phyloP scores from a whole-genome alignment of 2,113 vertebrate genomes.

The Notothenia coriiceps region DNA sequence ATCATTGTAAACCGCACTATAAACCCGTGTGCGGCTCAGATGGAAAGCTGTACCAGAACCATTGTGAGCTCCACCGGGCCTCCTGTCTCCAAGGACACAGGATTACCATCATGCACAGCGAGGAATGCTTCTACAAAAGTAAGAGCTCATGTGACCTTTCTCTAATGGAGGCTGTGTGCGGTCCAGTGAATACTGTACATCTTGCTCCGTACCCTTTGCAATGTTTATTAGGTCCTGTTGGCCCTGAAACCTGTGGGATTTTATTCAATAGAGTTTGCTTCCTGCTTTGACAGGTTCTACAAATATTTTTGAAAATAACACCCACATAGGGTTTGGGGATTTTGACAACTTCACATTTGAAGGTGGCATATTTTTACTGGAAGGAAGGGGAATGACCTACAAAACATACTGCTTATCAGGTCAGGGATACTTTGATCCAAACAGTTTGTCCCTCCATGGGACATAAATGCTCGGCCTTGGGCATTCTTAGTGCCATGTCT shows the following conservation, averaged over 20 bases:
- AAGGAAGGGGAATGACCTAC: constrained; percentile 22
- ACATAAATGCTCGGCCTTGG: background rate
- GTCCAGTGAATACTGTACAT: background rate
- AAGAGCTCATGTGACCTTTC: constrained; percentile 50
- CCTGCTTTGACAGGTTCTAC: background rate
- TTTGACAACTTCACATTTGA: background rate
- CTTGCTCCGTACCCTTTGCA: background rate
- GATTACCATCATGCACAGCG: constrained; percentile 93
- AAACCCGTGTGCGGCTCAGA: constrained; percentile 97
- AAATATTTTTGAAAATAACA: background rate
- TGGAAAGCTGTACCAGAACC: constrained; percentile 94
- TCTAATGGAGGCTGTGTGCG: constrained; percentile 7
- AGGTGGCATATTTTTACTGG: background rate
- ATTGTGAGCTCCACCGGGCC: constrained; percentile 94
- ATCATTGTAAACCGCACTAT: constrained; percentile 90
- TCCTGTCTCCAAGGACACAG: constrained; percentile 91
- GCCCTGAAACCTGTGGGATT: background rate
- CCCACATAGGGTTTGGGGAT: background rate
- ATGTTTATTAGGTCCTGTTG: background rate
- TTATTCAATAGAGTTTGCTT: background rate
- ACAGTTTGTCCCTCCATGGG: constrained; percentile 2
- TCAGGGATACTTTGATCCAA: constrained; percentile 2
- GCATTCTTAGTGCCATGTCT: background rate
- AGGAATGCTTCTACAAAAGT: constrained; percentile 98
- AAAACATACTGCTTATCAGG: background rate